Percentiles rank a stretch among this genome's conserved stretches.
Evolutionary conservation across 2,113 vertebrate species (phyloP).

Genomic region (Neoarius graeffei): DNA sequence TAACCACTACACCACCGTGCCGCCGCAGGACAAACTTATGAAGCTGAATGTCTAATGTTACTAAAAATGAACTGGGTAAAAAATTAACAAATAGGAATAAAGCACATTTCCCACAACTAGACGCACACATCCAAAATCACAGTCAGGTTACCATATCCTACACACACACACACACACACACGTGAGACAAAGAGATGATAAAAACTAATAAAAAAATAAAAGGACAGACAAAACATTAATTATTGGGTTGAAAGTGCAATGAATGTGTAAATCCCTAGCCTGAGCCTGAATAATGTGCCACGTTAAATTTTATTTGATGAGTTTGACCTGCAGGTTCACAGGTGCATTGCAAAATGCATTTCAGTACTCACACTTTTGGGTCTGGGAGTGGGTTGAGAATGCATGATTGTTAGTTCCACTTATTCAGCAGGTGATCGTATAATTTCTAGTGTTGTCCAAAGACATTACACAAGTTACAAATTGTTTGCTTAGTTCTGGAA

Average conservation of each 20-base stretch:
- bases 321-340: not conserved
- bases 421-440: not conserved
- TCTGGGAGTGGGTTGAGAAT: not conserved
- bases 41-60: constrained; percentile 17
- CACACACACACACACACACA: constrained; percentile 1
- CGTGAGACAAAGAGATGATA: constrained; percentile 1
- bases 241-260: constrained; percentile 13
- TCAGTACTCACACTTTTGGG: not conserved
- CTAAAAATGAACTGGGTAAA: not conserved
- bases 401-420: constrained; percentile 12
- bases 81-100: not conserved
- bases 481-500: constrained; percentile 2
- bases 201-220: not conserved
- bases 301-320: not conserved
- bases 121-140: not conserved
- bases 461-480: not conserved
- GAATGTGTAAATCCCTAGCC: constrained; percentile 9
- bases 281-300: constrained; percentile 21
- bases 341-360: not conserved
- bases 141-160: constrained; percentile 9
- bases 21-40: not conserved
- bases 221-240: constrained; percentile 12
- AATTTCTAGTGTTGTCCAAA: constrained; percentile 3
- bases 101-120: not conserved
- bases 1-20: too few relatives aligned